Conservation (phyloP, 2,888 invertebrate species). For the Bruchidius siliquastri region DNA sequence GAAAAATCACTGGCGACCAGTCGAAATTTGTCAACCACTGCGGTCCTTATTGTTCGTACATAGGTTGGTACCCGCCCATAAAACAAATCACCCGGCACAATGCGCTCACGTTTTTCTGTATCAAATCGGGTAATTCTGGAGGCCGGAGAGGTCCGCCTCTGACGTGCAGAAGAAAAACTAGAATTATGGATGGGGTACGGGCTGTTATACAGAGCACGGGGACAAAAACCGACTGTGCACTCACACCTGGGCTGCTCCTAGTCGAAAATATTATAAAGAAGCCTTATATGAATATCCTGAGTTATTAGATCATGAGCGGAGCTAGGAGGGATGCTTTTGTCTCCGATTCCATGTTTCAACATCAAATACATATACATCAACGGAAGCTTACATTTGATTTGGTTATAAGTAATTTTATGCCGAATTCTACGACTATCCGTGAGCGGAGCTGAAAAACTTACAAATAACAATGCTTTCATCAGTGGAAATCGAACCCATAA, state of each 20-base stretch:
- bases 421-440: no score
- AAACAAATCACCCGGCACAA: conserved; percentile 39
- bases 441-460: no score
- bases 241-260: not conserved
- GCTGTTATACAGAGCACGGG: not conserved
- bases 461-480: no score
- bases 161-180: conserved; percentile 29
- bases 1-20: conserved; percentile 39
- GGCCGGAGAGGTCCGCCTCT: conserved; percentile 44
- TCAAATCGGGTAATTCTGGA: conserved; percentile 49
- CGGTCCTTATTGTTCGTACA: conserved; percentile 27
- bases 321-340: not conserved
- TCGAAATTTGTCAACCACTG: conserved; percentile 40
- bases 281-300: not conserved
- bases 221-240: not conserved
- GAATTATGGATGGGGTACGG: conserved; percentile 23
- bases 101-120: conserved; percentile 40
- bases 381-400: no score
- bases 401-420: no score
- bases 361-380: no score
- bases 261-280: not conserved
- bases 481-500: no score
- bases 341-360: no score
- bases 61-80: conserved; percentile 35
- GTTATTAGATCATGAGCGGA: not conserved